Evolutionary conservation across 2,797 vertebrate species (phyloP).

Genomic region (Amniataba percoides): DNA sequence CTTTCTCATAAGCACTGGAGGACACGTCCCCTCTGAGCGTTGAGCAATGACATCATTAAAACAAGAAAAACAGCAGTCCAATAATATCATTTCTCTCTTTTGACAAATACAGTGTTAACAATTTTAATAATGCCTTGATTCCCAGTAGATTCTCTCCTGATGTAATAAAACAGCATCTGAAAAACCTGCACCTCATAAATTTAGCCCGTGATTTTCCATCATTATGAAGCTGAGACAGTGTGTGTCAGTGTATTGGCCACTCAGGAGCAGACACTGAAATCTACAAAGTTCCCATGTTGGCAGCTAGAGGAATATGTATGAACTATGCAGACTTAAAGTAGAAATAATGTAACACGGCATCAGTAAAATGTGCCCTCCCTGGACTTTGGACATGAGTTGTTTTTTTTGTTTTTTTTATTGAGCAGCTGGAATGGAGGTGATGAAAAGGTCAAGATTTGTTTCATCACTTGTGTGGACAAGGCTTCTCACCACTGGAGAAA

Average conservation of each 20-base stretch:
- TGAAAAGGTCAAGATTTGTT: conserved; percentile 11
- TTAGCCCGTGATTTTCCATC: conserved; percentile 34
- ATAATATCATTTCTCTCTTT: conserved; percentile 29
- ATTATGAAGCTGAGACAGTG: conserved; percentile 15
- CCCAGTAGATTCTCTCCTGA: conserved; percentile 9
- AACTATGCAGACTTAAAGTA: conserved; percentile 2
- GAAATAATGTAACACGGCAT: conserved; percentile 28
- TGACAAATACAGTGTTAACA: conserved; percentile 44
- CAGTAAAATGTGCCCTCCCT: conserved; percentile 6
- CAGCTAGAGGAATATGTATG: conserved; percentile 1
- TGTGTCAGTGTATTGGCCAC: conserved; percentile 21
- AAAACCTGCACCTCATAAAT: conserved; percentile 54
- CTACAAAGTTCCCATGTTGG: background rate
- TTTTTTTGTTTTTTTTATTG: background rate
- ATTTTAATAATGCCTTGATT: conserved; percentile 44
- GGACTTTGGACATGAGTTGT: background rate
- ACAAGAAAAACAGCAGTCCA: conserved; percentile 23
- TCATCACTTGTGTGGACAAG: conserved; percentile 3
- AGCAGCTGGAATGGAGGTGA: background rate
- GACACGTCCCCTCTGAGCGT: conserved; percentile 23
- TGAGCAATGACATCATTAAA: conserved; percentile 37
- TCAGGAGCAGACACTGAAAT: conserved; percentile 18
- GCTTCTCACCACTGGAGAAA: conserved; percentile 5
- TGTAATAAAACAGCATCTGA: conserved; percentile 38
- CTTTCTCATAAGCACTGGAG: conserved; percentile 7